These are phyloP conservation scores for Sympetrum striolatum DNA, from an alignment of 2,888 invertebrate species.

Conservation along the genomic window DNA sequence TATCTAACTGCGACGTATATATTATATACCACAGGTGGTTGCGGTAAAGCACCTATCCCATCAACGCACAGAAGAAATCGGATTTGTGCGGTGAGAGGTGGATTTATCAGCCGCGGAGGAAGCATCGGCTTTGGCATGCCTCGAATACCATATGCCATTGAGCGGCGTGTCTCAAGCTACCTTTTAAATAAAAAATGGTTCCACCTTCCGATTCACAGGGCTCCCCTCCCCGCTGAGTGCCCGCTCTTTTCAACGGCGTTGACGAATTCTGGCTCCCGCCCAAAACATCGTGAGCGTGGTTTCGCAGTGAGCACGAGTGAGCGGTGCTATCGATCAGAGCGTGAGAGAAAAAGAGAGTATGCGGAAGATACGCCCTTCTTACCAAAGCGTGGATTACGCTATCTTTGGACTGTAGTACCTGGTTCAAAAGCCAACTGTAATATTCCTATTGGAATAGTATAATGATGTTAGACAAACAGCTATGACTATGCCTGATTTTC, in stretches of 20 bases:
- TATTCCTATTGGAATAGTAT: no score
- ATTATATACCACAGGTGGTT: no score
- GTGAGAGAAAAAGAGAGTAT: neutral
- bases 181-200: neutral
- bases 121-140: neutral
- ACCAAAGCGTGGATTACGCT: no score
- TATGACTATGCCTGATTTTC: no score
- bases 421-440: no score
- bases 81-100: neutral
- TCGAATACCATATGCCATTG: neutral
- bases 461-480: no score
- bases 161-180: neutral
- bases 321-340: neutral
- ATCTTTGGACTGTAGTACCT: no score
- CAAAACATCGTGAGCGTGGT: constrained; percentile 39
- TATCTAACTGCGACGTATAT: no score
- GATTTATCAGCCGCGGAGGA: neutral
- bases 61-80: neutral
- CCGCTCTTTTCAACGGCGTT: neutral
- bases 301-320: constrained; percentile 22
- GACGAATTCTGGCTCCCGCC: constrained; percentile 38
- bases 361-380: neutral
- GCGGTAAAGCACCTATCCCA: neutral
- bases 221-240: neutral
- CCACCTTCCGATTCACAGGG: neutral